Percentiles rank a stretch among this genome's conserved stretches.
These are phyloP conservation scores for Argya squamiceps DNA, from an alignment of 2,797 vertebrate genomes.

Conservation along the genomic window DNA sequence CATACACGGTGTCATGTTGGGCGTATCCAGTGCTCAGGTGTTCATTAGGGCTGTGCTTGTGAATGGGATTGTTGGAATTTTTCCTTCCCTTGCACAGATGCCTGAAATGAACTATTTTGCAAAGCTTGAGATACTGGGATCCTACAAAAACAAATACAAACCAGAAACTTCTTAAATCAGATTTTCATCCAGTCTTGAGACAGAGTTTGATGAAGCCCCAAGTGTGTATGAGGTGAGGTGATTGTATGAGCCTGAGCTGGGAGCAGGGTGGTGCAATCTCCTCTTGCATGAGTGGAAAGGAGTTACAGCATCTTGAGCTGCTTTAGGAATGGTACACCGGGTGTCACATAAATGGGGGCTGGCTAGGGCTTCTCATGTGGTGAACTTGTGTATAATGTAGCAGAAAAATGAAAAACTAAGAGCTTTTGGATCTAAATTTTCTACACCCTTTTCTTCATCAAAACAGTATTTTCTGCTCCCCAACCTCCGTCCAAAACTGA, in stretches of 20 bases:
- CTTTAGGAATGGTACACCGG: background rate
- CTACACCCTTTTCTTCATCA: background rate
- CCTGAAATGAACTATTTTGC: background rate
- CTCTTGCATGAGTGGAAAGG: background rate
- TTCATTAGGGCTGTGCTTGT: background rate
- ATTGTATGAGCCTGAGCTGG: background rate
- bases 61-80: background rate
- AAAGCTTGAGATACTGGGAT: background rate
- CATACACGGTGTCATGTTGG: background rate
- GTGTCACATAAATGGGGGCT: background rate
- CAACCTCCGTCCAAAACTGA: rapidly evolving
- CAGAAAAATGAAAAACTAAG: background rate
- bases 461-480: background rate
- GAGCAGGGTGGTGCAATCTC: background rate
- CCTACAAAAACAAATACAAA: background rate
- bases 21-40: background rate
- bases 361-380: background rate
- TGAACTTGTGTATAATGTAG: background rate
- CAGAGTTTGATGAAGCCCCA: background rate
- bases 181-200: background rate
- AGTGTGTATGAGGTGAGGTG: background rate
- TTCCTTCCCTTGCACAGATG: background rate
- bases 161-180: background rate
- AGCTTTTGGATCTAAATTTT: background rate
- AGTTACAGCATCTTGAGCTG: background rate